These are phyloP conservation scores for Cryptotis parvus DNA, from an alignment of 2,113 vertebrate genomes.

Conservation along the genomic window DNA sequence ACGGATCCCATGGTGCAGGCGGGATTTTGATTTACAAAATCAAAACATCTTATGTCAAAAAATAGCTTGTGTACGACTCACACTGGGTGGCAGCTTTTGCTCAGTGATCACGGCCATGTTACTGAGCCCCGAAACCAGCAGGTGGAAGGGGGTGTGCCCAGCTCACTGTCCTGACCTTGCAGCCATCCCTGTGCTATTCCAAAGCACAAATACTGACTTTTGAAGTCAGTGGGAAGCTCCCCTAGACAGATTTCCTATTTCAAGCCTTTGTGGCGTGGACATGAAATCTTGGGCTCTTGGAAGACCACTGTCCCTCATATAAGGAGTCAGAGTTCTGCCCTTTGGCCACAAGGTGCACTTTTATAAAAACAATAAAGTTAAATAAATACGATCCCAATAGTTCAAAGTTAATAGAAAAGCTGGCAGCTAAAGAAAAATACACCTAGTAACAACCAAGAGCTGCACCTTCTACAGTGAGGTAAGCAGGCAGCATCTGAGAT, in stretches of 20 bases:
- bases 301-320: background rate
- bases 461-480: conserved; percentile 77
- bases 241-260: conserved; percentile 74
- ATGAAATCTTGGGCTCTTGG: conserved; percentile 51
- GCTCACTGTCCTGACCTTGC: background rate
- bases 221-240: background rate
- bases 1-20: background rate
- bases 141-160: background rate
- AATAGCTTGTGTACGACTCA: conserved; percentile 52
- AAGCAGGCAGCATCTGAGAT: conserved; percentile 79
- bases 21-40: conserved; percentile 65
- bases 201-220: conserved; percentile 6
- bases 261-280: conserved; percentile 80
- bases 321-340: conserved; percentile 76
- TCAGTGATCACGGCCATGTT: no score
- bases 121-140: no score
- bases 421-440: conserved; percentile 81
- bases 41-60: conserved; percentile 66
- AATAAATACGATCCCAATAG: conserved; percentile 89
- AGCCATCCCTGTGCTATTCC: background rate
- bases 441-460: conserved; percentile 78
- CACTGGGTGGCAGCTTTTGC: no score
- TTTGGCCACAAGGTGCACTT: conserved; percentile 87
- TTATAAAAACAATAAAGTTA: conserved; percentile 88
- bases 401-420: conserved; percentile 85